These are phyloP conservation scores for Archips xylosteana DNA, from an alignment of 2,888 invertebrate species.

Conservation along the genomic window DNA sequence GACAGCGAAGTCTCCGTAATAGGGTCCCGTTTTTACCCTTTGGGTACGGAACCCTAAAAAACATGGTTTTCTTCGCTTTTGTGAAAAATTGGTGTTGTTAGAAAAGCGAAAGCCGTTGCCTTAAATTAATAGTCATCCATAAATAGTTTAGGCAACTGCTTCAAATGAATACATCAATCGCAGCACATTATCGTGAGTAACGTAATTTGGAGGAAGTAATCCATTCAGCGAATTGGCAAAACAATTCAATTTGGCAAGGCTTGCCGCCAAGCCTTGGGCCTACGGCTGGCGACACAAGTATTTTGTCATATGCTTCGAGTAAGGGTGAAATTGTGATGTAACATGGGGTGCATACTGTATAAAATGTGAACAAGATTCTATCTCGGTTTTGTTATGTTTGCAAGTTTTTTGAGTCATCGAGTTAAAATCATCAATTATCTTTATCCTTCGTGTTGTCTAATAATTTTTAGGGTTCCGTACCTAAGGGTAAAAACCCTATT, in stretches of 20 bases:
- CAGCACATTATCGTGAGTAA: constrained; percentile 13
- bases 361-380: not conserved
- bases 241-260: constrained; percentile 36
- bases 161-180: constrained; percentile 17
- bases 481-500: no score
- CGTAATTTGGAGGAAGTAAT: constrained; percentile 28
- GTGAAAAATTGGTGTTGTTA: no score
- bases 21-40: no score
- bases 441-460: no score
- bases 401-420: no score
- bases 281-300: not conserved
- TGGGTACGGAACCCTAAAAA: no score
- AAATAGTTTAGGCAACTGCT: not conserved
- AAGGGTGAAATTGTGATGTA: not conserved
- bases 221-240: constrained; percentile 40
- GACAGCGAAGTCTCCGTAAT: no score
- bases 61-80: no score
- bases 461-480: no score
- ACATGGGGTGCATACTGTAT: not conserved
- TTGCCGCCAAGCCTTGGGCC: constrained; percentile 16
- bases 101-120: not conserved
- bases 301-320: not conserved
- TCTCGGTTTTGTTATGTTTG: not conserved
- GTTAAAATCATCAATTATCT: no score
- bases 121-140: not conserved